Base-by-base conservation (phyloP, 1,140 invertebrate genomes). In the Zophobas atratus region DNA sequence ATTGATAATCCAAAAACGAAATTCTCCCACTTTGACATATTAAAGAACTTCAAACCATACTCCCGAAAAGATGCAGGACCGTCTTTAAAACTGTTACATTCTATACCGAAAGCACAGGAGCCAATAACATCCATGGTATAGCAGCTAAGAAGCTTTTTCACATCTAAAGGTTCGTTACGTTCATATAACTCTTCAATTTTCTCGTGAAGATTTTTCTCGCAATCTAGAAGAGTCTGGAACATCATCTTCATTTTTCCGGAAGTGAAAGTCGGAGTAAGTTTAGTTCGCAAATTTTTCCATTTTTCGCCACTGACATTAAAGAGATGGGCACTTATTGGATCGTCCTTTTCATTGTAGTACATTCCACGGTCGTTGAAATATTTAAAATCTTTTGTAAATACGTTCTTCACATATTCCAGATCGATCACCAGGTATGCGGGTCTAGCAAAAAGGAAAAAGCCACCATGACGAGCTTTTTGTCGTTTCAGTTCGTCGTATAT, bases 311-410 rank as follows among this genome's bases (percentile, higher is more conserved):
- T 81, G 32, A 56, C 34, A 41, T 84, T 84, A n/a, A 87, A 43
- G 33, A 84, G 70, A 38, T 80, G 41, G 3, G 74, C 56, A 5
- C 77, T 53, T 6, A 91, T 63, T 3, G 90, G 86, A 77, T 90
- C 90, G 60, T 88, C 85, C 1, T 87, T 82, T 4, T 86, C 86
- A 74, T 88, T 72, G 48, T 53, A 51, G 36, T 51, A 51, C 2
- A 70, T 4, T 1, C 87, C 87, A 1, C 86, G 84, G 77, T 90
- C 89, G 6, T 86, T 83, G 79, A 91, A 91, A 83, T 89, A 81
- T 74, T 90, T 88, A 83, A 90, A 91, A 82, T 91, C 89, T 80
- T 87, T 86, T 32, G 90, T 88, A 49, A 88, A 85, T 8, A 91
- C 80, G 41, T 85, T 80, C 83, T 89, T 91, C 0, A 91, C 87